Evolutionary conservation across 2,113 vertebrate genomes (phyloP), one percentile per base, ranked within the genome.

Genomic region (Perca fluviatilis): DNA sequence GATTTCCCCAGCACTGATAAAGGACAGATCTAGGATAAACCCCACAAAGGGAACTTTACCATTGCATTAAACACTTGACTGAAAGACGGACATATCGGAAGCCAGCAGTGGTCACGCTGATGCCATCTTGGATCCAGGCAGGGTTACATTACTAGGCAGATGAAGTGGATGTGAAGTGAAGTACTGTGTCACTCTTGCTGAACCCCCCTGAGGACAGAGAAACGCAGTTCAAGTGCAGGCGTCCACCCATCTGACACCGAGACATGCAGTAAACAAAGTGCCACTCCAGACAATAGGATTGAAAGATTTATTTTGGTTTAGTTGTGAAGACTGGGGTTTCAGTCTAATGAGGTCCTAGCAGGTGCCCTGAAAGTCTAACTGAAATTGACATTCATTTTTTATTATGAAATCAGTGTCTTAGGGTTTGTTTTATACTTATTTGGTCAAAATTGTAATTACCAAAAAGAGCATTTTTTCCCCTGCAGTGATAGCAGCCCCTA

Each of bases 101-200:
- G 86, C 66, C 80, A 54, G 88, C 78, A n/a, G 87, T 73, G 80
- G 84, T 89, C 89, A 89, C 71, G 67, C 87, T 75, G 80, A 43
- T 88, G 88, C 86, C 93, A 85, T 88, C 86, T 89, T 88, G 86
- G 88, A 92, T 88, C 79, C 80, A 71, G 72, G 63, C 85, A 75
- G 64, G 60, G 60, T 54, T 88, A 81, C 71, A 50, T 82, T 88
- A 74, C 65, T 58, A 16, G 76, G 83, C 86, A 74, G 86, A 78
- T 94, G 94, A 94, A 60, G 88, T 77, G 79, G 85, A 95, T 91
- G 84, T 80, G 90, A 93, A 88, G 86, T 86, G 94, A 95, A 86
- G 87, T 58, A 25, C 50, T 14, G 79, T 88, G 92, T 92, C 92
- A 83, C 78, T 85, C 70, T 67, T 53, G 63, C 53, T 86, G 73